phyloP scores from a whole-genome alignment of 2,797 vertebrate genomes.

The Syngnathus acus region DNA sequence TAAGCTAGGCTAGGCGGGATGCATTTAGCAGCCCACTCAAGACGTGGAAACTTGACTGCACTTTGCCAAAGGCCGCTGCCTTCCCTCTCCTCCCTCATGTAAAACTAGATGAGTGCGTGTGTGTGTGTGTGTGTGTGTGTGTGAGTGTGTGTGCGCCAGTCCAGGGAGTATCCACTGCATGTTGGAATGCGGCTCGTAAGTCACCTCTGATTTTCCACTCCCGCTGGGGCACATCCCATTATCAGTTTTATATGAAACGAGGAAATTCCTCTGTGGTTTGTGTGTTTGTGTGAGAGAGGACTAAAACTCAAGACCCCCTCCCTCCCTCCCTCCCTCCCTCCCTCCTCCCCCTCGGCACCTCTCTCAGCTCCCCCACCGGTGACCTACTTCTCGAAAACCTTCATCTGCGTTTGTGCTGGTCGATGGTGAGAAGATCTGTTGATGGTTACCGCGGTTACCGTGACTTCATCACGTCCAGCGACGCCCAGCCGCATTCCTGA shows the following conservation, averaged over 20 bases:
- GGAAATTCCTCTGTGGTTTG: constrained; percentile 70
- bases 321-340: neutral
- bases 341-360: neutral
- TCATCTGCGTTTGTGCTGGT: neutral
- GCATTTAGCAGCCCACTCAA: constrained; percentile 1
- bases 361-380: neutral
- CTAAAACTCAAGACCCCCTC: constrained; percentile 21
- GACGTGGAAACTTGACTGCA: constrained; percentile 36
- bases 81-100: constrained; percentile 18
- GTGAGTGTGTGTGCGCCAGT: no score
- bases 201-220: constrained; percentile 74
- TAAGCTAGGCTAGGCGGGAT: constrained; percentile 32
- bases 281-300: constrained; percentile 18
- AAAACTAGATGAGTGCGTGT: constrained; percentile 10
- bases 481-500: no score
- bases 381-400: constrained; percentile 3
- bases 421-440: neutral
- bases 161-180: constrained; percentile 12
- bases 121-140: no score
- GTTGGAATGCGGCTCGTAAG: constrained; percentile 62
- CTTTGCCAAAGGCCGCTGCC: constrained; percentile 12
- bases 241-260: constrained; percentile 75
- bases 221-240: constrained; percentile 73
- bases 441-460: neutral
- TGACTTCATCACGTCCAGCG: neutral